These are phyloP conservation scores for Peromyscus aztecus DNA, from an alignment of 2,797 vertebrate genomes.

Conservation along the genomic window DNA sequence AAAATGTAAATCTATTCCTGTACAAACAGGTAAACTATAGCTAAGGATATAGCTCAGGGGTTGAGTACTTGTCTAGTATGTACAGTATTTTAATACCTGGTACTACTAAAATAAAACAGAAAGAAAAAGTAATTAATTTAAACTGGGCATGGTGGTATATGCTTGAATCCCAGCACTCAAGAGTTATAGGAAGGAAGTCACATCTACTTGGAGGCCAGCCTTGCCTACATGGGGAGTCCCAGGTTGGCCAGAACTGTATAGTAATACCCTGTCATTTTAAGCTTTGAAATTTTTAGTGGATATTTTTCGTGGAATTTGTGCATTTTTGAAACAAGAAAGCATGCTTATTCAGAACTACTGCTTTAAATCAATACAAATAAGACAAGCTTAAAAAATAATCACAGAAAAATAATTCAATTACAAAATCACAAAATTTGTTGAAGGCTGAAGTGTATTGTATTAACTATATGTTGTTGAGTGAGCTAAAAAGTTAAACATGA, in stretches of 20 bases:
- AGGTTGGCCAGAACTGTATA: background rate
- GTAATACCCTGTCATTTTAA: background rate
- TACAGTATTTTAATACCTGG: background rate
- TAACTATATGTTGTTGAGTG: background rate
- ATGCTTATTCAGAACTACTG: background rate
- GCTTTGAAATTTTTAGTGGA: background rate
- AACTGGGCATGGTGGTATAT: too few relatives aligned
- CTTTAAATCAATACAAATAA: conserved; percentile 21
- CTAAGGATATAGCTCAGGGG: background rate
- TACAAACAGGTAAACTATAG: background rate
- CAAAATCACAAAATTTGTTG: background rate
- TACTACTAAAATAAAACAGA: background rate
- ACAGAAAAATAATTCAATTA: background rate
- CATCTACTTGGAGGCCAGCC: background rate
- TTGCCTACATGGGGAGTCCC: background rate
- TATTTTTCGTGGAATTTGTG: background rate
- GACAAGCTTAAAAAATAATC: conserved; percentile 17
- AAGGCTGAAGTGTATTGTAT: background rate
- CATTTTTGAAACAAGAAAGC: background rate
- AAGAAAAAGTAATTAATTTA: background rate
- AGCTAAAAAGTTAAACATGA: conserved; percentile 36
- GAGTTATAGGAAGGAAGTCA: background rate
- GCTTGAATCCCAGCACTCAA: background rate
- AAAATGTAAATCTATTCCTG: background rate
- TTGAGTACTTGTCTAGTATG: background rate